Base-by-base conservation (phyloP, 1,140 invertebrate genomes). In the Capitella teleta region DNA sequence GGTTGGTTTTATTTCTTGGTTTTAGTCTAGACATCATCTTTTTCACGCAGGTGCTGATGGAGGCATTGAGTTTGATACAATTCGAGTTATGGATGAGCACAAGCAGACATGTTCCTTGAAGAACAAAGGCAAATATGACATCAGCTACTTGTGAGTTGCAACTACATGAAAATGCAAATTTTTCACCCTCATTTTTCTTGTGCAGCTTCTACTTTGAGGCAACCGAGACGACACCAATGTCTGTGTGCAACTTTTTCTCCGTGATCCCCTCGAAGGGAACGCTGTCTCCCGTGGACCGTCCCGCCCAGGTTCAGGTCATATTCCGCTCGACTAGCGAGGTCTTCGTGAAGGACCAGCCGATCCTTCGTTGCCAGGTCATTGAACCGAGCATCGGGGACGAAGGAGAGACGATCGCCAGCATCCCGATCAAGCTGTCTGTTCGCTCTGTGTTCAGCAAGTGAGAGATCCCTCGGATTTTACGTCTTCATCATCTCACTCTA, bases 61-160 rank as follows among this genome's bases (percentile, higher is more conserved):
- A 37, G 67, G 70, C 19, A 56, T 74, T 44, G 71, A 74, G 49
- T 72, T 73, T 60, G 69, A 69, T 23, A 63, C 59, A 23, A 58
- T 72, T 8, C 57, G 61, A 47, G 69, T 74, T 32, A 58, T 59
- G 36, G 68, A 72, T 46, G 70, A 74, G 54, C 55, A 57, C 24
- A 72, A 68, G 60, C 63, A 67, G 53, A 60, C 53, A 28, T 67
- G 63, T 52, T 62, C 67, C 5, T 55, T 74, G 41, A 74, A 73
- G 52, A 74, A 74, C 56, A 73, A 71, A 55, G 72, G 72, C 16
- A 72, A 70, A 69, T 72, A 72, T 60, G 70, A 73, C 37, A 70
- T 73, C 44, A 43, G 57, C 37, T 74, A 57, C 58, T 19, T 41
- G 38, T 41, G 38, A 32, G 30, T 41, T 1, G 32, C 32, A 34